These are phyloP conservation scores for Nomada hirtipes DNA, from an alignment of 2,888 invertebrate genomes.

Conservation along the genomic window DNA sequence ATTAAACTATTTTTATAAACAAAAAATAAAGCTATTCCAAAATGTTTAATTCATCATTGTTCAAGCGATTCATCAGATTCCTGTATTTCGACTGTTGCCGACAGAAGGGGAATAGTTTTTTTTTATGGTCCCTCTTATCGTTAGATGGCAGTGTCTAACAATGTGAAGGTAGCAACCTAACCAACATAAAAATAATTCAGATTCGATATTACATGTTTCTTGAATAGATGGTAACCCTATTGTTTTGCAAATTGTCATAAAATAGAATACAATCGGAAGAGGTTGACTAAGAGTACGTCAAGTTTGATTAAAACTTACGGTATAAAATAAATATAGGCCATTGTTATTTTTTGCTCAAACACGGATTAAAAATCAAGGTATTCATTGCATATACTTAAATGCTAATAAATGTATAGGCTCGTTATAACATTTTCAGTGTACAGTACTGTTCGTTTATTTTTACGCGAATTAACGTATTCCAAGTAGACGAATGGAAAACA, in stretches of 20 bases:
- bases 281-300: background rate
- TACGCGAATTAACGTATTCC: background rate
- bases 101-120: too few species aligned
- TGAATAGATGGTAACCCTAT: background rate
- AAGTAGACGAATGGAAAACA: background rate
- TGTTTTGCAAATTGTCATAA: background rate
- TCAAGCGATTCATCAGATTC: background rate
- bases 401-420: background rate
- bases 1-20: background rate
- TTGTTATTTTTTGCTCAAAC: background rate
- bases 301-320: background rate
- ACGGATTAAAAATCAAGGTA: conserved; percentile 27
- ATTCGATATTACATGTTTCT: background rate
- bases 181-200: background rate
- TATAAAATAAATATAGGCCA: background rate
- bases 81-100: background rate
- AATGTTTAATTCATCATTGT: too few species aligned
- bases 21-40: too few species aligned
- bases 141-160: background rate
- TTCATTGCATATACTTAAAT: background rate
- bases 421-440: background rate
- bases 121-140: too few species aligned
- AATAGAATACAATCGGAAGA: background rate
- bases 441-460: background rate
- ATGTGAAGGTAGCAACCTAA: background rate